Evolutionary conservation across 2,113 vertebrate species (phyloP).

Genomic region (Neomonachus schauinslandi): DNA sequence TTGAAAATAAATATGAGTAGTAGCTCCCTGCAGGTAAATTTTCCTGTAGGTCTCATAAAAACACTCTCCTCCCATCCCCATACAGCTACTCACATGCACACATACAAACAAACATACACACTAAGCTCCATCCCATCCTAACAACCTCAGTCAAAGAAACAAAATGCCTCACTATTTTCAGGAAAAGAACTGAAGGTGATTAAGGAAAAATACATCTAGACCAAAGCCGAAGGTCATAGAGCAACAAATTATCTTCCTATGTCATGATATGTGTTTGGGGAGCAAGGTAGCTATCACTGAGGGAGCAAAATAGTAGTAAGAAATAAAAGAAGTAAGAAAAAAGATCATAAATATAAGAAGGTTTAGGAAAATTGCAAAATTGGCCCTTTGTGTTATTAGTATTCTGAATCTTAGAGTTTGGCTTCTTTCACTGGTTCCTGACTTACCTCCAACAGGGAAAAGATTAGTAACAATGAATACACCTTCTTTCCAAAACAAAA

Average conservation of each 20-base stretch:
- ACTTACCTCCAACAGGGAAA: not conserved
- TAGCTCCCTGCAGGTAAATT: not conserved
- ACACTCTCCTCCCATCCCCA: not conserved
- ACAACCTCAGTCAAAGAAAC: not conserved
- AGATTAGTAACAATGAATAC: not conserved
- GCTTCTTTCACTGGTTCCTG: not conserved
- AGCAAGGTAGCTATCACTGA: not conserved
- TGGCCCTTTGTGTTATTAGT: not conserved
- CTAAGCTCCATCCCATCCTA: not conserved
- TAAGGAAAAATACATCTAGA: not conserved
- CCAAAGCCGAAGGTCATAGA: not conserved
- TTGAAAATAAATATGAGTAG: not conserved
- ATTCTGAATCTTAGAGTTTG: not conserved
- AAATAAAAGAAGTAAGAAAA: not conserved
- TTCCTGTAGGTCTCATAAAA: not conserved
- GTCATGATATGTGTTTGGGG: not conserved
- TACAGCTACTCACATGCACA: not conserved
- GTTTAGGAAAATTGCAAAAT: not conserved
- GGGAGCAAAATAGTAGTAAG: not conserved
- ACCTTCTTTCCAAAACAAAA: not conserved
- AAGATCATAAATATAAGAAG: not conserved
- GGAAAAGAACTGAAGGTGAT: not conserved
- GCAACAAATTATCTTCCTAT: not conserved
- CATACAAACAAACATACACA: not conserved
- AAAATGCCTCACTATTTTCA: not conserved